Conservation (phyloP, 2,797 vertebrate species). For the Amphiprion clarkii region DNA sequence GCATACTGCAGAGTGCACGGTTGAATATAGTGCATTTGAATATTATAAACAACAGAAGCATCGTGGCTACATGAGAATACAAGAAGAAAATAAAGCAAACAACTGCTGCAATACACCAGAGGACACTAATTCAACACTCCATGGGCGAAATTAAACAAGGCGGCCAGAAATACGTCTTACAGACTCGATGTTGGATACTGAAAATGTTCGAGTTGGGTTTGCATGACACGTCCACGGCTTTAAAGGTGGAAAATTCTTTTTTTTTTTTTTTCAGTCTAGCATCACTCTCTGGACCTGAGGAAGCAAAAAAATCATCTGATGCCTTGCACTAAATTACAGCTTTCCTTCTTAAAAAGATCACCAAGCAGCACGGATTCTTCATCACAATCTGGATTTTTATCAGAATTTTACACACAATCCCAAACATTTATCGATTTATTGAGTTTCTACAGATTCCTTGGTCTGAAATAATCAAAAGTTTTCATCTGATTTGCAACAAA, state of each 20-base stretch:
- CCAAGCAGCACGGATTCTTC: constrained; percentile 15
- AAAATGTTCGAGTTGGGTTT: constrained; percentile 39
- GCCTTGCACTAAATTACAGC: constrained; percentile 19
- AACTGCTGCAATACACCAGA: constrained; percentile 41
- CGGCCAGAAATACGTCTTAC: constrained; percentile 35
- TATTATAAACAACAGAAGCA: constrained; percentile 71
- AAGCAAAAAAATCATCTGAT: constrained; percentile 19
- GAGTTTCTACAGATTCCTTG: constrained; percentile 21
- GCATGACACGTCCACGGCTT: constrained; percentile 32
- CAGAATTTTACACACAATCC: constrained; percentile 3
- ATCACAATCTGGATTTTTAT: constrained; percentile 22
- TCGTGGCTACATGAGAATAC: constrained; percentile 59
- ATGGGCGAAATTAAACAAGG: constrained; percentile 51
- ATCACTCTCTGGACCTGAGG: constrained; percentile 19
- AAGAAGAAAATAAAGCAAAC: constrained; percentile 40
- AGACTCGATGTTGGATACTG: constrained; percentile 29
- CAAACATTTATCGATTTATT: background rate
- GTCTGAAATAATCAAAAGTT: constrained; percentile 16
- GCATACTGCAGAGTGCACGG: constrained; percentile 69
- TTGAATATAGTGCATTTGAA: constrained; percentile 70
- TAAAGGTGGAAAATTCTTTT: background rate
- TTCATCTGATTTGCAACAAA: constrained; percentile 36
- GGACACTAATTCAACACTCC: constrained; percentile 38
- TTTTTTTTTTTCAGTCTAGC: background rate
- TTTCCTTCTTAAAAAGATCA: constrained; percentile 22